Conservation (phyloP, 2,797 vertebrate genomes). For the Dipus sagitta region DNA sequence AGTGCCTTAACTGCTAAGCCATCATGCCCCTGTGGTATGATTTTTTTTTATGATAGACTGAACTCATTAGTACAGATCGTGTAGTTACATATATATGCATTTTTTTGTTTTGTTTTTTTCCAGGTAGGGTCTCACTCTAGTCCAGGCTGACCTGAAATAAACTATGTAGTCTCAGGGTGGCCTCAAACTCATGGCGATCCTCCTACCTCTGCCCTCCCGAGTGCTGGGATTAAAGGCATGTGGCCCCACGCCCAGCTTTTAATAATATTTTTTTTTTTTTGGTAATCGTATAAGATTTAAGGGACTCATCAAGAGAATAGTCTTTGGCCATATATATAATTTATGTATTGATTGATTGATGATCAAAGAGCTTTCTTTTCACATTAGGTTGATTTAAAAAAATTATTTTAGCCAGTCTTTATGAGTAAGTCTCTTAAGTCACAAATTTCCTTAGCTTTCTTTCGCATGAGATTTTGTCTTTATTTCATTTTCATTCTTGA, state of each 20-base stretch:
- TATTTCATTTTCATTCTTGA: slow-evolving; percentile 7
- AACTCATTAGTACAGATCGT: background rate
- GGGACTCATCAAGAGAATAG: background rate
- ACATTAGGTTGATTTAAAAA: background rate
- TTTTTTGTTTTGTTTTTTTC: too few relatives aligned
- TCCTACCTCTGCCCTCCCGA: too few relatives aligned
- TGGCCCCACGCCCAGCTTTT: too few relatives aligned
- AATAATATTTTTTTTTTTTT: background rate
- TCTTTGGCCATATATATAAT: background rate
- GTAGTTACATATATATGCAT: background rate
- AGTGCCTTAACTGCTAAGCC: too few relatives aligned
- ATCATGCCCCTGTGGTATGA: too few relatives aligned
- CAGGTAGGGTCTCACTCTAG: too few relatives aligned
- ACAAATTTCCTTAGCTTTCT: background rate
- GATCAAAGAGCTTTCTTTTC: background rate
- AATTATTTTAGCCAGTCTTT: slow-evolving; percentile 3
- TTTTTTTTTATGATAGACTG: background rate
- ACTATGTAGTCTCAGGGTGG: too few relatives aligned
- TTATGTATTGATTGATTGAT: background rate
- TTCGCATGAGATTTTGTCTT: background rate
- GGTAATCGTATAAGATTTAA: slow-evolving; percentile 22
- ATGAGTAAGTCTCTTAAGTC: background rate
- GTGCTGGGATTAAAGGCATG: too few relatives aligned
- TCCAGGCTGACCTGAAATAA: too few relatives aligned
- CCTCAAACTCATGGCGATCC: too few relatives aligned